phyloP scores from a whole-genome alignment of 2,113 vertebrate genomes.

The Neopipo cinnamomea region DNA sequence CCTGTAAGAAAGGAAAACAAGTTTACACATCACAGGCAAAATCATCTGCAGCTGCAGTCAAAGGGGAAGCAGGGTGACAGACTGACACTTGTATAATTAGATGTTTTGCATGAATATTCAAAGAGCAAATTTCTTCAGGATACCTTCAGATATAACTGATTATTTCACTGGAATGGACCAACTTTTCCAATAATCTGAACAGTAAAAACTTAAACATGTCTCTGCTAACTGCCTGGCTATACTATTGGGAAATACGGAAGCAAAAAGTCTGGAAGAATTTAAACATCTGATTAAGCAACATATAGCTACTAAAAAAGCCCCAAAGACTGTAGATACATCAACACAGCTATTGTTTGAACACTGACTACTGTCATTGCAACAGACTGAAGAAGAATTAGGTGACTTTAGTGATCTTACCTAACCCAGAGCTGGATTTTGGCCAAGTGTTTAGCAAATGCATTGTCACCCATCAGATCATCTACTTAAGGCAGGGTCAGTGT shows the following conservation, averaged over 20 bases:
- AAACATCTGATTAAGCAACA: background rate
- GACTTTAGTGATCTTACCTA: background rate
- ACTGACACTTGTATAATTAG: background rate
- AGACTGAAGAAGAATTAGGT: background rate
- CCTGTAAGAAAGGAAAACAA: constrained; percentile 54
- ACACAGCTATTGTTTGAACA: background rate
- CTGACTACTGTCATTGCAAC: background rate
- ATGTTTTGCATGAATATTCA: no score
- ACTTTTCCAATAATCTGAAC: background rate
- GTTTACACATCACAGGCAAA: background rate
- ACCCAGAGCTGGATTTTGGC: background rate
- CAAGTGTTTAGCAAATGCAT: background rate
- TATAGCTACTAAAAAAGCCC: background rate
- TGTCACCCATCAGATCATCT: background rate
- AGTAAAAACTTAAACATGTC: background rate
- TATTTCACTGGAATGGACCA: background rate
- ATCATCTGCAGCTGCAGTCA: background rate
- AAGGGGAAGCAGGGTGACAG: background rate
- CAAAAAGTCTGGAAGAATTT: background rate
- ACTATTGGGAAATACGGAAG: background rate
- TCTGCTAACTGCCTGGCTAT: background rate
- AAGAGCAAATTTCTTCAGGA: background rate
- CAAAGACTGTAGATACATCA: background rate
- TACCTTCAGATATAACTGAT: background rate
- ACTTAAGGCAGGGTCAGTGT: background rate